Conservation (phyloP, 2,797 vertebrate species). For the Rhynchotus rufescens region DNA sequence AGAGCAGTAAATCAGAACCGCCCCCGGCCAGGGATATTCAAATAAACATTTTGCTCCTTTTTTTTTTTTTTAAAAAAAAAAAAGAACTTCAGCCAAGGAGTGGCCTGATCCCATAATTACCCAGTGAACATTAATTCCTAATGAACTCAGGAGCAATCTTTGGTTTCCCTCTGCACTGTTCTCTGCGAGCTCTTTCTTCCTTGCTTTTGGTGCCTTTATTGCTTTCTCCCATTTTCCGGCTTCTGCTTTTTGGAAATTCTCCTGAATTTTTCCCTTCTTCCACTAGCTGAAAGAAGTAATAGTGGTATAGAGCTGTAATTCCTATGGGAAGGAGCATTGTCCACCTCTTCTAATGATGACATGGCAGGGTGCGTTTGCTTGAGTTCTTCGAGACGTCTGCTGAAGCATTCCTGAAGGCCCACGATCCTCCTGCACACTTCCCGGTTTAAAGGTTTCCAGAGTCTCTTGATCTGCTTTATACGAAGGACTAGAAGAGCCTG, state of each 20-base stretch:
- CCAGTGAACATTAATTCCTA: neutral
- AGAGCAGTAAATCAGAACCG: conserved; percentile 51
- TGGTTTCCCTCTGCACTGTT: neutral
- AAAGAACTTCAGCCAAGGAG: conserved; percentile 3
- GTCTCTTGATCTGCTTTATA: neutral
- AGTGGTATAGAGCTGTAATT: neutral
- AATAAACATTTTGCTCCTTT: conserved; percentile 54
- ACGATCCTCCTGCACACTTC: neutral
- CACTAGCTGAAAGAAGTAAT: neutral
- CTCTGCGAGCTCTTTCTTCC: neutral
- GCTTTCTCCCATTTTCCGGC: neutral
- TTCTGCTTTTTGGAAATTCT: neutral
- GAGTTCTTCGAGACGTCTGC: neutral
- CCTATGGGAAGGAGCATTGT: neutral
- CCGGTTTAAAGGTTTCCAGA: neutral
- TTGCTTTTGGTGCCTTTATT: neutral
- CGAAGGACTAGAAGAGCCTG: neutral
- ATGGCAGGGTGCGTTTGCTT: neutral
- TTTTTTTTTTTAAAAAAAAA: neutral
- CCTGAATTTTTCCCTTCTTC: neutral
- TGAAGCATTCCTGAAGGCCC: neutral
- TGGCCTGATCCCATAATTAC: conserved; percentile 36
- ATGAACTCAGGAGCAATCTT: neutral
- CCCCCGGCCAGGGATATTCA: conserved; percentile 52
- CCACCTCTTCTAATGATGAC: neutral